A percentile compares a stretch with the other conserved stretches of the same genome.
phyloP scores from a whole-genome alignment of 1,140 invertebrate species.

The Aphis gossypii region DNA sequence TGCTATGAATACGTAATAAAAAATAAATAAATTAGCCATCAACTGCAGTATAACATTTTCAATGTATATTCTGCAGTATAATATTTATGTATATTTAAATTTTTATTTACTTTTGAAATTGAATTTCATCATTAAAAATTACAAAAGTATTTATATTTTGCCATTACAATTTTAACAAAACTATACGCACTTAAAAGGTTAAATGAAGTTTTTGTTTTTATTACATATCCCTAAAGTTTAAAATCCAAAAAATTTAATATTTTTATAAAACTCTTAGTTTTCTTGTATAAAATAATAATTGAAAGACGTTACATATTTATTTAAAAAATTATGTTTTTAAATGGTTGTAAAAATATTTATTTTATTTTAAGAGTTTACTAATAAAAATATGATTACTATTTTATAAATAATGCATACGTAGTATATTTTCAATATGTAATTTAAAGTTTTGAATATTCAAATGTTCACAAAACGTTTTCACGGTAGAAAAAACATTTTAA shows the following conservation, averaged over 20 bases:
- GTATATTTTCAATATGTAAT: not conserved
- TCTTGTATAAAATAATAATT: not conserved
- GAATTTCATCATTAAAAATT: not conserved
- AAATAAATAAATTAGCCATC: not conserved
- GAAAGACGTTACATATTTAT: not conserved
- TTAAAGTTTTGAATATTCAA: not conserved
- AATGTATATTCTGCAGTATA: not conserved
- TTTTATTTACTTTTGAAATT: not conserved
- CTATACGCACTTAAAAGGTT: not conserved
- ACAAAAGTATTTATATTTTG: not conserved
- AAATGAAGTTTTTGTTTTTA: not conserved
- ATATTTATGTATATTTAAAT: not conserved
- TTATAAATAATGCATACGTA: not conserved
- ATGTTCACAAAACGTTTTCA: not conserved
- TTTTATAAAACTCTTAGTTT: not conserved
- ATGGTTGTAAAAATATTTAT: not conserved
- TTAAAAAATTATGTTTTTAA: not conserved
- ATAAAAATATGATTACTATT: not conserved
- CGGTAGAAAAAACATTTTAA: not conserved
- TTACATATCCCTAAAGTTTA: not conserved
- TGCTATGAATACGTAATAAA: not conserved
- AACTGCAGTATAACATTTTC: not conserved
- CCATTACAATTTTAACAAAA: not conserved
- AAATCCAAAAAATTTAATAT: not conserved
- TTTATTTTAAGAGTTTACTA: not conserved